phyloP scores from a whole-genome alignment of 2,113 vertebrate genomes.

The Lophius piscatorius region DNA sequence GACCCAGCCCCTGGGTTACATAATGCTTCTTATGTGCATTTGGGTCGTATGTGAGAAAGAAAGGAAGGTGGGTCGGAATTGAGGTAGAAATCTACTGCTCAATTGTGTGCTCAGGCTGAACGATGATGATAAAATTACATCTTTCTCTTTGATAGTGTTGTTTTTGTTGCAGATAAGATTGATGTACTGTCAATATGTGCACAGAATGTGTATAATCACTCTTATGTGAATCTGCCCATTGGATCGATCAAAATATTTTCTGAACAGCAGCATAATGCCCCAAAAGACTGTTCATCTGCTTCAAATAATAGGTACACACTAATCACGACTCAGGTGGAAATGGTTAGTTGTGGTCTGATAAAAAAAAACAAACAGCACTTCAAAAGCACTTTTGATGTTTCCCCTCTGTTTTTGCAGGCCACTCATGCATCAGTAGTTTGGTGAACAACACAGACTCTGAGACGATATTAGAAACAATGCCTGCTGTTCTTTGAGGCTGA shows the following conservation, averaged over 20 bases:
- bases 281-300: conserved; percentile 15
- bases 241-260: conserved; percentile 10
- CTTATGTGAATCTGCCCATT: conserved; percentile 1
- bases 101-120: conserved; percentile 16
- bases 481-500: conserved; percentile 79
- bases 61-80: background rate
- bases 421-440: conserved; percentile 77
- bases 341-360: conserved; percentile 72
- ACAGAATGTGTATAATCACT: conserved; percentile 8
- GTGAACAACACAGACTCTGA: conserved; percentile 78
- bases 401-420: conserved; percentile 70
- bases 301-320: conserved; percentile 26
- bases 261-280: background rate
- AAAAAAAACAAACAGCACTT: conserved; percentile 48
- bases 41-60: conserved; percentile 27
- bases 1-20: conserved; percentile 54
- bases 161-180: conserved; percentile 37
- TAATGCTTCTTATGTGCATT: conserved; percentile 45
- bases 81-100: background rate
- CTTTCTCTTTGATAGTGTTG: conserved; percentile 35
- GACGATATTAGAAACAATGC: conserved; percentile 81
- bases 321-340: conserved; percentile 75
- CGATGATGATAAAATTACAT: conserved; percentile 35
- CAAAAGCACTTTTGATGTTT: conserved; percentile 79
- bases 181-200: no score